phyloP scores from a whole-genome alignment of 2,797 vertebrate species.

The Gouania willdenowi region DNA sequence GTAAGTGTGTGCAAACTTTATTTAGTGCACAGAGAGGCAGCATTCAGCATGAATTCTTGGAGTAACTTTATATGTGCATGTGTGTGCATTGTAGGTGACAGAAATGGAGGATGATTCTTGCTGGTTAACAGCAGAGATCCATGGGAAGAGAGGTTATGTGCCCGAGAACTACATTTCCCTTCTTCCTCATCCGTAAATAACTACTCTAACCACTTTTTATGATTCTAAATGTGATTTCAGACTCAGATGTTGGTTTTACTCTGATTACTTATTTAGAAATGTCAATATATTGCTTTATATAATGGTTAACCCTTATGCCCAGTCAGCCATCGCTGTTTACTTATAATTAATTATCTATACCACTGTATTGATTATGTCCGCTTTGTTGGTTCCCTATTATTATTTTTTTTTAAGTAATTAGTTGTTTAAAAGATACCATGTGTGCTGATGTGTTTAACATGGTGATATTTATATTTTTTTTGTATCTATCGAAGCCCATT shows the following conservation, averaged over 20 bases:
- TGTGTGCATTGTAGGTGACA: slow-evolving; percentile 77
- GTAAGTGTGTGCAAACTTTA: slow-evolving; percentile 47
- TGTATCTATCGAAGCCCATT: too few relatives aligned
- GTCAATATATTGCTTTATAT: too few relatives aligned
- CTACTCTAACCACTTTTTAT: not conserved
- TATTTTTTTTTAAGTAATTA: too few relatives aligned
- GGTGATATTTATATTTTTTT: too few relatives aligned
- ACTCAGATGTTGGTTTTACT: not conserved
- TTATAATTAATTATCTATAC: too few relatives aligned
- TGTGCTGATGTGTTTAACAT: too few relatives aligned
- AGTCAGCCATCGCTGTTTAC: too few relatives aligned
- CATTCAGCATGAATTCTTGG: not conserved
- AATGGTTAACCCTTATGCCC: too few relatives aligned
- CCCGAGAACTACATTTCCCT: slow-evolving; percentile 89
- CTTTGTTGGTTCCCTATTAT: too few relatives aligned
- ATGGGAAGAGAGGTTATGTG: slow-evolving; percentile 80
- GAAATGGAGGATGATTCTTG: slow-evolving; percentile 91
- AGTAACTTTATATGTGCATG: slow-evolving; percentile 3
- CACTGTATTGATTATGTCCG: too few relatives aligned
- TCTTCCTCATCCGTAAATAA: slow-evolving; percentile 84
- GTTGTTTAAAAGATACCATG: too few relatives aligned
- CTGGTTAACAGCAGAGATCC: slow-evolving; percentile 88
- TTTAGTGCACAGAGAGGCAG: not conserved
- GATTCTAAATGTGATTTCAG: not conserved
- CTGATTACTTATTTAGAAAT: not conserved